Evolutionary conservation across 2,888 invertebrate species (phyloP).

Genomic region (Hesperia comma): DNA sequence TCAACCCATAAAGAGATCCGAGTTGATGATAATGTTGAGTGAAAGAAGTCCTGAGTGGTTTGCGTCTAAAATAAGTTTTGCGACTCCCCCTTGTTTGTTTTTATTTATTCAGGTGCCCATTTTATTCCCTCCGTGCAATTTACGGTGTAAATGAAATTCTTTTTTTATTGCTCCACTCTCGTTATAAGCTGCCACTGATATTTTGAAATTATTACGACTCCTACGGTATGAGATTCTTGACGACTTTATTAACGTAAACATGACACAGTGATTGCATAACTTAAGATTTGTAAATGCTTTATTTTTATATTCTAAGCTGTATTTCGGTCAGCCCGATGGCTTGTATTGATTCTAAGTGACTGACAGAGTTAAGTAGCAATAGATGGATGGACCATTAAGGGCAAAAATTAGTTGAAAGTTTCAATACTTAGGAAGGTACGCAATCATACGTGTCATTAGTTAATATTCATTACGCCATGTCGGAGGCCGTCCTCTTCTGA

Average conservation of each 20-base stretch:
- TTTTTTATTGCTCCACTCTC: constrained; percentile 12
- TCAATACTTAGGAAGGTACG: no score
- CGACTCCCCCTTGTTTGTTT: constrained; percentile 42
- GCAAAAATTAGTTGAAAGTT: no score
- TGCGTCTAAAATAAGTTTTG: constrained; percentile 51
- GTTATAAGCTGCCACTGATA: background rate
- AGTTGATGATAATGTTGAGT: constrained; percentile 59
- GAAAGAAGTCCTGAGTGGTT: constrained; percentile 49
- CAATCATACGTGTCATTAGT: no score
- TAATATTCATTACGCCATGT: background rate
- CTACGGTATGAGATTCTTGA: background rate
- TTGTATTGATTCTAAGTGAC: no score
- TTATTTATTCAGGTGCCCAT: constrained; percentile 58
- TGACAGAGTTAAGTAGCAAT: no score
- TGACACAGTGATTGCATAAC: background rate
- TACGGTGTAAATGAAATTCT: constrained; percentile 29
- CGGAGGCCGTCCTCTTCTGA: no score
- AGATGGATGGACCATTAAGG: no score
- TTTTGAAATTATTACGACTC: background rate
- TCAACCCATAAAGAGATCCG: constrained; percentile 68
- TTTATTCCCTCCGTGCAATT: constrained; percentile 43
- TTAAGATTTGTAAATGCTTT: background rate
- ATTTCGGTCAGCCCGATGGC: no score
- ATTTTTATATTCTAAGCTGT: no score
- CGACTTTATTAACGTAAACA: constrained; percentile 4